These are phyloP conservation scores for Labeo catla DNA, from an alignment of 2,113 vertebrate species.

Conservation along the genomic window DNA sequence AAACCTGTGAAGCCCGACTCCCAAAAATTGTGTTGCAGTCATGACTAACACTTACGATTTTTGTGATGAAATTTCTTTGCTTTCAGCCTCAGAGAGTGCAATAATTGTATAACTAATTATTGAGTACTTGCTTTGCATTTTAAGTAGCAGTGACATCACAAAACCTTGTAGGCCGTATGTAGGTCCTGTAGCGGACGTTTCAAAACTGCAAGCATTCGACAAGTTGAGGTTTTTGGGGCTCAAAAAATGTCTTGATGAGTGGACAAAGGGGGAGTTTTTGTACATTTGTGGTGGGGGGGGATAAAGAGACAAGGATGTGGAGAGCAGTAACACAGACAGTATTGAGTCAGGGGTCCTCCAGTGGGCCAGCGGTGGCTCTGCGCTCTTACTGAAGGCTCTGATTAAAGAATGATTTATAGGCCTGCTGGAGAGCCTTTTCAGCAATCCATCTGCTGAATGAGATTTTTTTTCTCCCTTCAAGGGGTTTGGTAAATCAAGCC, in stretches of 20 bases:
- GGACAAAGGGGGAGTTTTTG: conserved; percentile 12
- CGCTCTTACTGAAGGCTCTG: conserved; percentile 74
- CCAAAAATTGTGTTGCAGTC: neutral
- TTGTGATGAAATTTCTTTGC: neutral
- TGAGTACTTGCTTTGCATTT: neutral
- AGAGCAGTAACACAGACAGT: conserved; percentile 64
- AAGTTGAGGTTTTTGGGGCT: conserved; percentile 26
- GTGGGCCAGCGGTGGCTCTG: conserved; percentile 70
- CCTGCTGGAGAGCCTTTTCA: conserved; percentile 72
- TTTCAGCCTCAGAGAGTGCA: neutral
- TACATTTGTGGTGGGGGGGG: conserved; percentile 40
- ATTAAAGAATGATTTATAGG: conserved; percentile 88
- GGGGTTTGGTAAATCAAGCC: conserved; percentile 80
- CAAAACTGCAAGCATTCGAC: neutral
- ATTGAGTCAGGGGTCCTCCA: conserved; percentile 73
- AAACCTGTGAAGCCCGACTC: neutral
- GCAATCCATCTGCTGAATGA: conserved; percentile 79
- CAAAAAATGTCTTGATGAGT: conserved; percentile 32
- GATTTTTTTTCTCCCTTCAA: conserved; percentile 67
- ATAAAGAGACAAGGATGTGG: conserved; percentile 54
- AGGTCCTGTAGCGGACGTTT: neutral
- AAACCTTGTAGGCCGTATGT: neutral
- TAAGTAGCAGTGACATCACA: neutral
- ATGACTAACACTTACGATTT: neutral
- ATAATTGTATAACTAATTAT: neutral